phyloP scores from a whole-genome alignment of 2,888 invertebrate genomes.

The Volucella inflata region DNA sequence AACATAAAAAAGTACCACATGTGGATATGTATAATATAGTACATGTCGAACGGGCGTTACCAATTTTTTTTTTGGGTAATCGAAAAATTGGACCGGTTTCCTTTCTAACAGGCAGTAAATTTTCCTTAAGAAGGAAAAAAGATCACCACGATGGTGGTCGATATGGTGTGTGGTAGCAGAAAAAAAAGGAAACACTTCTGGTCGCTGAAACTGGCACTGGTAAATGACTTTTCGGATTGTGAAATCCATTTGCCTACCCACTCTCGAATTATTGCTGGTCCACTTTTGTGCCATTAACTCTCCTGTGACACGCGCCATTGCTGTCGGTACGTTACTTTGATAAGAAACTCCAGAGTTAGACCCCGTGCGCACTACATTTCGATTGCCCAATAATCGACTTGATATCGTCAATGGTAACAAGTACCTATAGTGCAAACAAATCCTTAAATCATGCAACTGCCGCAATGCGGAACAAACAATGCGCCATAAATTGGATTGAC shows the following conservation, averaged over 20 bases:
- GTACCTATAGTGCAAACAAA: constrained; percentile 25
- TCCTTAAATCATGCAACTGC: constrained; percentile 65
- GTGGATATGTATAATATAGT: not conserved
- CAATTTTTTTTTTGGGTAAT: constrained; percentile 42
- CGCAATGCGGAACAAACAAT: constrained; percentile 65
- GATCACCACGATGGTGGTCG: not conserved
- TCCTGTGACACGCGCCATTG: constrained; percentile 65
- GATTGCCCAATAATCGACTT: constrained; percentile 64
- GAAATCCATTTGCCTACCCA: constrained; percentile 71
- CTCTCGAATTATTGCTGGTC: constrained; percentile 42
- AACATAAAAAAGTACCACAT: constrained; percentile 15
- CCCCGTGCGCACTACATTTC: constrained; percentile 36
- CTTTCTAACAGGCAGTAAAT: constrained; percentile 62
- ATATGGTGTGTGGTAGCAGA: constrained; percentile 38
- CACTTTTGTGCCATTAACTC: constrained; percentile 45
- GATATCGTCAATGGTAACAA: constrained; percentile 39
- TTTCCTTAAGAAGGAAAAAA: constrained; percentile 57
- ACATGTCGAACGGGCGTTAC: constrained; percentile 17
- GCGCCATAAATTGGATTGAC: constrained; percentile 50
- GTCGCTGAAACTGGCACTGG: constrained; percentile 7
- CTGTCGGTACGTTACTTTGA: constrained; percentile 47
- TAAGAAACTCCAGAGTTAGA: constrained; percentile 34
- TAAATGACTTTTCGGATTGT: constrained; percentile 63
- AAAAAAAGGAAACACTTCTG: constrained; percentile 61
- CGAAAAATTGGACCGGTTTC: constrained; percentile 67